Conservation (phyloP, 2,113 vertebrate genomes). For the Nothoprocta perdicaria region DNA sequence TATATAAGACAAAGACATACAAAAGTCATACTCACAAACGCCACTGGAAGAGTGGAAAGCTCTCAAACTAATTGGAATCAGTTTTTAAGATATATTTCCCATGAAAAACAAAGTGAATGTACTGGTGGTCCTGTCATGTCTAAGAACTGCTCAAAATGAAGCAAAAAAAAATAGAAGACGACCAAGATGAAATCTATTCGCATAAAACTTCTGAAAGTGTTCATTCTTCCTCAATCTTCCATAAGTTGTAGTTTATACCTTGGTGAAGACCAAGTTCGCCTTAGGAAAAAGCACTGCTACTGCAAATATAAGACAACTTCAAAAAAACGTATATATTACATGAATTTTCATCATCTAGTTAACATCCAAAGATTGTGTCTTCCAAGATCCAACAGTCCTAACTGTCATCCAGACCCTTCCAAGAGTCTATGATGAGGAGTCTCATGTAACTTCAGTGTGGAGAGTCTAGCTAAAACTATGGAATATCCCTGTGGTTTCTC, state of each 20-base stretch:
- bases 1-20: background rate
- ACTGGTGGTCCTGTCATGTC: background rate
- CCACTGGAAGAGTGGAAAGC: background rate
- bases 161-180: background rate
- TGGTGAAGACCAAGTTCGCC: background rate
- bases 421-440: background rate
- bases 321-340: no score
- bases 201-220: background rate
- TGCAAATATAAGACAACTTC: background rate
- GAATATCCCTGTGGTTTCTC: background rate
- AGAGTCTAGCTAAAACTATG: background rate
- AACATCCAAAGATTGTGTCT: background rate
- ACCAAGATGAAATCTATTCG: background rate
- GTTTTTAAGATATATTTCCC: background rate
- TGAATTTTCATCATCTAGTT: background rate
- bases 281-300: background rate
- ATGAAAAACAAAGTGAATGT: background rate
- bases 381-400: background rate
- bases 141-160: background rate
- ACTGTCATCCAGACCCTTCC: background rate
- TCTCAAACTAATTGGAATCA: background rate
- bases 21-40: background rate
- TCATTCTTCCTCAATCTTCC: background rate
- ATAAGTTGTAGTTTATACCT: background rate
- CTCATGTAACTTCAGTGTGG: background rate